Evolutionary conservation across 2,888 invertebrate species (phyloP), one percentile per base, ranked within the genome.

Genomic region (Yponomeuta malinellus): DNA sequence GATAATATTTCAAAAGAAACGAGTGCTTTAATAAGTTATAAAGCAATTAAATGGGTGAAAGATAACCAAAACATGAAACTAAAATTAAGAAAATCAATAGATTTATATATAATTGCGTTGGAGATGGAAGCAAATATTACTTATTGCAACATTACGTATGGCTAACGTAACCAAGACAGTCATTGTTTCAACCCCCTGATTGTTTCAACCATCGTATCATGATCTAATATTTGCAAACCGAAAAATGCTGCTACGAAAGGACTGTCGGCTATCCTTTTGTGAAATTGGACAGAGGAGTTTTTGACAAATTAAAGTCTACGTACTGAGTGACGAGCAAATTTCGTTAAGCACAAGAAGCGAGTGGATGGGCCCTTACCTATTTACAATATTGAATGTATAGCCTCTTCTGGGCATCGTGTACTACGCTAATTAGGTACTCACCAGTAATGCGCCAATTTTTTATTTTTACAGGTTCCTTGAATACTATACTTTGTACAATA

Each of bases 401-500:
- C 91, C 91, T 90, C 91, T 77, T 78, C 52, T 72, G 85, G 91
- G 89, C 90, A 86, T 81, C 84, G 86, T 85, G 86, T 83, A 84
- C 89, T 92, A 91, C 81, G 83, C 91, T 92, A 92, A 90, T 92
- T 89, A 92, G 92, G 92, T 92, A 92, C 92, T 91, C 91, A 90
- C 91, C 90, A 92, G 92, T 91, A 92, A 92, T 92, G 92, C 92
- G 92, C 91, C 91, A 90, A 92, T 90, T 88, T 81, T 85, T 88
- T 84, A 84, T 86, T 85, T 89, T 89, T 82, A 73, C 73, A 72
- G 48, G 71, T 85, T 81, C 82, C 87, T 89, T 59, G 88, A 89
- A 88, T 87, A 89, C 88, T 89, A 87, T 88, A 86, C 84, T 90
- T 91, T 92, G 90, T 91, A 92, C 92, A 91, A 89, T 85, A 87